phyloP scores from a whole-genome alignment of 2,113 vertebrate genomes.

The Rissa tridactyla region DNA sequence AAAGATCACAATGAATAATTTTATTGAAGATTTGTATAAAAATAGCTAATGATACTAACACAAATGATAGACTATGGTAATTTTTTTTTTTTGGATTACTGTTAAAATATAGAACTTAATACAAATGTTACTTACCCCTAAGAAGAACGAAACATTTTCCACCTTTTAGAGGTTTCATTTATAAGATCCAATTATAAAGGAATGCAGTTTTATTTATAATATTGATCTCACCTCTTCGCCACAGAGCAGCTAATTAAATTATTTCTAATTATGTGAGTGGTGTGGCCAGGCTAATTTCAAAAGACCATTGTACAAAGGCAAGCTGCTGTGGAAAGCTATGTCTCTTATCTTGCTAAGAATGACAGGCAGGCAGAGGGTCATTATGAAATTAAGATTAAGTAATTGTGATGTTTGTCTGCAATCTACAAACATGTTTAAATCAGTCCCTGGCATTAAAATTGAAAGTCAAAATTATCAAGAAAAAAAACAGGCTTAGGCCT shows the following conservation, averaged over 20 bases:
- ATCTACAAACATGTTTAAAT: background rate
- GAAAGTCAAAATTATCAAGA: background rate
- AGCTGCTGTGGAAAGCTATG: background rate
- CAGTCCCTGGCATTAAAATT: background rate
- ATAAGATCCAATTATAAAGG: slow-evolving; percentile 61
- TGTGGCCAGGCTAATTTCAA: slow-evolving; percentile 25
- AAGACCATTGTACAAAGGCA: background rate
- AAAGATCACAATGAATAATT: background rate
- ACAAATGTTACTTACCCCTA: slow-evolving; percentile 48
- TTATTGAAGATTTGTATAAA: background rate
- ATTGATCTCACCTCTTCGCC: slow-evolving; percentile 52
- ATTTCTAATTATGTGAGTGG: slow-evolving; percentile 58
- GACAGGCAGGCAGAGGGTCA: background rate
- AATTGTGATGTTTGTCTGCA: background rate
- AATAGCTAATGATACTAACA: background rate
- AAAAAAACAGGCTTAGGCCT: background rate
- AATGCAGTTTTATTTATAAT: slow-evolving; percentile 66
- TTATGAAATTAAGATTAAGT: background rate
- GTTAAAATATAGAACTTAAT: slow-evolving; percentile 55
- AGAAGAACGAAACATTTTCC: background rate
- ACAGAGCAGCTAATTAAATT: slow-evolving; percentile 63
- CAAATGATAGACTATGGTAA: background rate
- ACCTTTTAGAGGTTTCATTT: slow-evolving; percentile 40
- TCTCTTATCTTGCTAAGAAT: background rate
- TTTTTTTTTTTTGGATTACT: slow-evolving; percentile 45